Percentiles rank a stretch among this genome's conserved stretches.
Evolutionary conservation across 2,797 vertebrate species (phyloP).

Genomic region (Manis crassicaudata): DNA sequence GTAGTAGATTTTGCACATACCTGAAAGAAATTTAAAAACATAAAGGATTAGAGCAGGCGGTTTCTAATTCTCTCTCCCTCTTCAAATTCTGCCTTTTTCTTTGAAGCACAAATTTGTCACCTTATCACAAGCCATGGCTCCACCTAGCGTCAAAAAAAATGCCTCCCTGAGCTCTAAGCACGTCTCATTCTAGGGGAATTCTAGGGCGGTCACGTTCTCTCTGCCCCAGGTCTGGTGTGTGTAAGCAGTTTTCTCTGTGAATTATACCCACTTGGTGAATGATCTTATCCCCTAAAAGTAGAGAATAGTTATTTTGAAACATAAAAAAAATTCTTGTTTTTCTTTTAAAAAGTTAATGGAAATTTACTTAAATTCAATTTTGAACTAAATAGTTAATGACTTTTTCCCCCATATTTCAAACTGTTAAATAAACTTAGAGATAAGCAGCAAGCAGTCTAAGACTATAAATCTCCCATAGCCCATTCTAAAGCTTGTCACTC

Average conservation of each 20-base stretch:
- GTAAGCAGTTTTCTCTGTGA: neutral
- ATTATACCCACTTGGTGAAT: neutral
- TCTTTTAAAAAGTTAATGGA: neutral
- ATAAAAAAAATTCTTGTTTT: neutral
- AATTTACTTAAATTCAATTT: conserved; percentile 8
- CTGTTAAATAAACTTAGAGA: neutral
- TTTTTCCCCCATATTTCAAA: neutral
- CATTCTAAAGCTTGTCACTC: neutral
- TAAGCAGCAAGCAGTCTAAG: neutral
- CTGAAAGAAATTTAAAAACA: neutral
- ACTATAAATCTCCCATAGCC: neutral
- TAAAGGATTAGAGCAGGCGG: neutral
- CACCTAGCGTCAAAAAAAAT: conserved; percentile 64
- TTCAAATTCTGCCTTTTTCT: neutral
- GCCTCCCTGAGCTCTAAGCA: neutral
- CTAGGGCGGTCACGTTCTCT: neutral
- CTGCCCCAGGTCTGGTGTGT: neutral
- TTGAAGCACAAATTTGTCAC: neutral
- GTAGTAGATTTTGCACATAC: neutral
- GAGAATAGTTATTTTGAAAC: neutral
- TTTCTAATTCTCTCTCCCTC: neutral
- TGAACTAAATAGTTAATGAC: neutral
- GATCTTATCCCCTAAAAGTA: neutral
- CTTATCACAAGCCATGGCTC: conserved; percentile 42
- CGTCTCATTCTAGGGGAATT: neutral